Evolutionary conservation across 2,888 invertebrate genomes (phyloP), one percentile per base, ranked within the genome.

Genomic region (Cylindroiulus punctatus): DNA sequence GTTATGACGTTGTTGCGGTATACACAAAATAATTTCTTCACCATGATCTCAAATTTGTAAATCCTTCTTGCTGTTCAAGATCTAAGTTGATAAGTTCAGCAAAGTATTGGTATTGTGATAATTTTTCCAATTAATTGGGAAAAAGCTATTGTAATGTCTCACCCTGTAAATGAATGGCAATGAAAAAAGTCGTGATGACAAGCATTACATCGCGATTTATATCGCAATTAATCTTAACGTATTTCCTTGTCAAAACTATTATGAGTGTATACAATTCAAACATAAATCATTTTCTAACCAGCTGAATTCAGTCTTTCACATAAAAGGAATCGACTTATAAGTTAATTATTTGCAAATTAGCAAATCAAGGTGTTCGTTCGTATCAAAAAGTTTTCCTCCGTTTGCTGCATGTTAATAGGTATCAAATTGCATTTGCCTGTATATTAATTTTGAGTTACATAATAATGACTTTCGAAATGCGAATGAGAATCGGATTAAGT

Each of bases 191-290:
- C 22, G 57, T 57, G 22, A 57, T 57, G 57, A 22, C 57, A 57
- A 7, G 57, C 57, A 22, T 57, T n/a, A 57, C 22, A 57, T 57
- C 22, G 57, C 57, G n/a, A 22, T 22, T 57, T 22, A 22, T 22
- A 57, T 22, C 22, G 57, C 57, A 57, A 57, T 57, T 57, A 57
- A 57, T 57, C 57, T 57, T 57, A 36, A 57, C 57, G 22, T 8
- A 22, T 57, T 57, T 57, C 57, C 57, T 57, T 57, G 57, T 57
- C 57, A 57, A 57, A 57, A 57, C 57, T 22, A 57, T 57, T 22
- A 57, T 57, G 57, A 57, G n/a, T 57, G 22, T 57, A 22, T 7
- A 36, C n/a, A 57, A 57, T 57, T 57, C 22, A 57, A 57, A 57
- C 22, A 57, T 57, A 22, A 57, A 57, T 57, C 57, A 57, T 57